Conservation (phyloP, 1,140 invertebrate genomes). For the Pogonognathellus flavescens region DNA sequence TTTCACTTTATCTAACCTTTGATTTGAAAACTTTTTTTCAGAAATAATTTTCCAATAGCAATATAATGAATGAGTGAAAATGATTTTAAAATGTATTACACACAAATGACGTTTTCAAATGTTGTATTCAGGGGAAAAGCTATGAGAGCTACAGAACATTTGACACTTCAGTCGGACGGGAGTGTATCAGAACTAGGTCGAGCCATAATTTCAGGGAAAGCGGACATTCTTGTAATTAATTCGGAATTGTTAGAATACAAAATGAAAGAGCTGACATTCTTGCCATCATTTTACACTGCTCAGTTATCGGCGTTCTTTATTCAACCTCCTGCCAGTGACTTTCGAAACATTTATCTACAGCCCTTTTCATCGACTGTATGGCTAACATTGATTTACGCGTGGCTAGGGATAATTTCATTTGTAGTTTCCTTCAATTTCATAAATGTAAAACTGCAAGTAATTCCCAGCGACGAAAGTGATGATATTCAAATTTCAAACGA, state of each 20-base stretch:
- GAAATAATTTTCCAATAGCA: too few relatives aligned
- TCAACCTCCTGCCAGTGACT: neutral
- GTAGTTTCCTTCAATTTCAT: neutral
- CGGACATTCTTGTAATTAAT: neutral
- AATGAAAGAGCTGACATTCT: constrained; percentile 8
- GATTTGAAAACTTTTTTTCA: neutral
- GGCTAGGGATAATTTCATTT: neutral
- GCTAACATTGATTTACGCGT: neutral
- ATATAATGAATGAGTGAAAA: too few relatives aligned
- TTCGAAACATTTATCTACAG: constrained; percentile 1
- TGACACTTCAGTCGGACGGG: neutral
- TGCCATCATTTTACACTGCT: constrained; percentile 1
- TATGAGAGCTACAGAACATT: neutral
- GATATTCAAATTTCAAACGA: neutral
- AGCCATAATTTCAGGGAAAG: neutral
- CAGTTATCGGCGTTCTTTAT: neutral
- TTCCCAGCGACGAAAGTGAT: neutral
- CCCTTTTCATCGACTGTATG: neutral
- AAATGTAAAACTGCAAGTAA: neutral
- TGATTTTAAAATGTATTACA: too few relatives aligned
- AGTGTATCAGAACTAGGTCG: neutral
- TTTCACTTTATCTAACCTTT: too few relatives aligned
- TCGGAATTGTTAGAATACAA: neutral
- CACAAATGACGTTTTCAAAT: too few relatives aligned
- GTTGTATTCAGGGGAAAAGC: neutral